phyloP scores from a whole-genome alignment of 1,140 invertebrate species.

The Andricus grossulariae region DNA sequence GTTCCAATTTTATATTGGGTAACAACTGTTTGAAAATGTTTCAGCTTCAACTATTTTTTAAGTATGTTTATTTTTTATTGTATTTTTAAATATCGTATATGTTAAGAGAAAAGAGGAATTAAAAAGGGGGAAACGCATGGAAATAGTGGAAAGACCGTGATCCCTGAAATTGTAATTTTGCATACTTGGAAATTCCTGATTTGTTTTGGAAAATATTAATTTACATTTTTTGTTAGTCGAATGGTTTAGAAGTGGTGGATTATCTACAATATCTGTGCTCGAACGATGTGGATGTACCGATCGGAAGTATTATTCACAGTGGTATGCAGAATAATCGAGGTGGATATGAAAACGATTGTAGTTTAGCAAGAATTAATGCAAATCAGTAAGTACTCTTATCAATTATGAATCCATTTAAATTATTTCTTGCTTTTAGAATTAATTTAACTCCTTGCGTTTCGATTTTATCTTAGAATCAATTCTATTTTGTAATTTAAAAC shows the following conservation, averaged over 20 bases:
- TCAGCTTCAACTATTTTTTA: too few relatives aligned
- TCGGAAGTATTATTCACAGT: conserved; percentile 97
- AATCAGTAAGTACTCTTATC: conserved; percentile 85
- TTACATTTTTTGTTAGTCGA: conserved; percentile 77
- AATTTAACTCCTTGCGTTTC: neutral
- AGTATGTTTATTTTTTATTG: too few relatives aligned
- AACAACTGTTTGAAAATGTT: too few relatives aligned
- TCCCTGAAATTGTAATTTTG: too few relatives aligned
- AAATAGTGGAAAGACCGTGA: too few relatives aligned
- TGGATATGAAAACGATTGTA: conserved; percentile 99
- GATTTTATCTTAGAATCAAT: neutral
- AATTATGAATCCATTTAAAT: neutral
- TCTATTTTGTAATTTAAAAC: neutral
- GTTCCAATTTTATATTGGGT: too few relatives aligned
- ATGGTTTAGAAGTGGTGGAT: conserved; percentile 91
- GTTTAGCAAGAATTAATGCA: conserved; percentile 89
- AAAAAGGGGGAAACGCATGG: too few relatives aligned
- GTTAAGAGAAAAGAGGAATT: too few relatives aligned
- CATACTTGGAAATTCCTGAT: neutral
- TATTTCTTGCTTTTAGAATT: neutral
- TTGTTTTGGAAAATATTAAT: conserved; percentile 18
- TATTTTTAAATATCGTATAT: too few relatives aligned
- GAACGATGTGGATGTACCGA: conserved; percentile 96
- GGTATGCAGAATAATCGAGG: conserved; percentile 98
- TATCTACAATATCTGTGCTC: conserved; percentile 96